Conservation (phyloP, 2,888 invertebrate genomes). For the Ophion ventricosus region DNA sequence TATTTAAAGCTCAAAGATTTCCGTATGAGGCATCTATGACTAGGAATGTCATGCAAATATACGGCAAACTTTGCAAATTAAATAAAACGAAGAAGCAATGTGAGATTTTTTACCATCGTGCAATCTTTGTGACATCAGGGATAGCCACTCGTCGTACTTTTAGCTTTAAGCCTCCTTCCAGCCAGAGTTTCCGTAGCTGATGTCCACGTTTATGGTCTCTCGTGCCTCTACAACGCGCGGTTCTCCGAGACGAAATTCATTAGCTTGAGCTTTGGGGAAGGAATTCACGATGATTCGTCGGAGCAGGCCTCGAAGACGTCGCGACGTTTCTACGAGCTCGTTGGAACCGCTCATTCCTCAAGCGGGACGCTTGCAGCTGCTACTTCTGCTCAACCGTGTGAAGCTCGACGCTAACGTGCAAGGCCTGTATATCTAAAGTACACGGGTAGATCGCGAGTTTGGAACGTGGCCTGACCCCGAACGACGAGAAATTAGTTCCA, state of each 20-base stretch:
- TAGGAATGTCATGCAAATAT: too few species aligned
- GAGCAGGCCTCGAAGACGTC: constrained; percentile 18
- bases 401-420: constrained; percentile 9
- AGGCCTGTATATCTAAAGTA: not conserved
- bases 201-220: not conserved
- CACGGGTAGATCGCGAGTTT: constrained; percentile 17
- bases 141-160: not conserved
- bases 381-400: constrained; percentile 17
- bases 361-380: constrained; percentile 58
- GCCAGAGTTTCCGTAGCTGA: not conserved
- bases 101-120: too few species aligned
- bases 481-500: constrained; percentile 73
- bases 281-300: not conserved
- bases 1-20: too few species aligned
- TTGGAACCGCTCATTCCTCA: constrained; percentile 46
- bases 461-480: constrained; percentile 56
- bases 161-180: not conserved
- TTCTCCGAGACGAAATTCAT: constrained; percentile 18
- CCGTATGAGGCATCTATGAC: too few species aligned
- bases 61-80: too few species aligned
- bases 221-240: too few species aligned
- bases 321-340: constrained; percentile 32
- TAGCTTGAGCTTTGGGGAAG: constrained; percentile 2
- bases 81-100: too few species aligned
- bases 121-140: not conserved